phyloP scores from a whole-genome alignment of 1,140 invertebrate species.

The Lysiphlebus fabarum region DNA sequence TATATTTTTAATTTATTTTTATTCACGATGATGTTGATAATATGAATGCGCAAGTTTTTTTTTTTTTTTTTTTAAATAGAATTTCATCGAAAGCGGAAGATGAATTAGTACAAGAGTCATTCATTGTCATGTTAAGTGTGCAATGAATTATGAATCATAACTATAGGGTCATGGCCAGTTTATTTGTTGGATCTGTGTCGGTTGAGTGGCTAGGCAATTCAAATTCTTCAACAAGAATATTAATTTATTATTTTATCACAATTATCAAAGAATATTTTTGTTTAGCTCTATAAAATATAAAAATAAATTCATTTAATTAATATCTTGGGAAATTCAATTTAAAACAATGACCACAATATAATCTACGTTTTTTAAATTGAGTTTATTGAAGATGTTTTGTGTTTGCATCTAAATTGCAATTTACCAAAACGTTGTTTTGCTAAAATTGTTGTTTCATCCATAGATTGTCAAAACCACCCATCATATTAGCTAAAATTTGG shows the following conservation, averaged over 20 bases:
- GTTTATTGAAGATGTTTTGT: neutral
- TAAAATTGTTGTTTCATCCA: conserved; percentile 9
- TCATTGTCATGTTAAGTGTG: conserved; percentile 23
- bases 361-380: too few relatives aligned
- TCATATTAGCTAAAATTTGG: conserved; percentile 15
- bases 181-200: conserved; percentile 5
- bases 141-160: conserved; percentile 15
- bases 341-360: too few relatives aligned
- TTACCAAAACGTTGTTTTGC: conserved; percentile 13
- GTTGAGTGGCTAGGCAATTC: neutral
- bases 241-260: too few relatives aligned
- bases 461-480: conserved; percentile 1
- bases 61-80: too few relatives aligned
- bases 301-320: too few relatives aligned
- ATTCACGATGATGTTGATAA: too few relatives aligned
- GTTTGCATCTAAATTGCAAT: conserved; percentile 26
- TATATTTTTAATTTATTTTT: too few relatives aligned
- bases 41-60: too few relatives aligned
- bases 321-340: neutral
- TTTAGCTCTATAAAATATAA: too few relatives aligned
- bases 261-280: too few relatives aligned
- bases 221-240: too few relatives aligned
- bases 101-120: conserved; percentile 16
- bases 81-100: conserved; percentile 14
- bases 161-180: conserved; percentile 24